Evolutionary conservation across 2,113 vertebrate species (phyloP).

Genomic region (Sinocyclocheilus grahami): DNA sequence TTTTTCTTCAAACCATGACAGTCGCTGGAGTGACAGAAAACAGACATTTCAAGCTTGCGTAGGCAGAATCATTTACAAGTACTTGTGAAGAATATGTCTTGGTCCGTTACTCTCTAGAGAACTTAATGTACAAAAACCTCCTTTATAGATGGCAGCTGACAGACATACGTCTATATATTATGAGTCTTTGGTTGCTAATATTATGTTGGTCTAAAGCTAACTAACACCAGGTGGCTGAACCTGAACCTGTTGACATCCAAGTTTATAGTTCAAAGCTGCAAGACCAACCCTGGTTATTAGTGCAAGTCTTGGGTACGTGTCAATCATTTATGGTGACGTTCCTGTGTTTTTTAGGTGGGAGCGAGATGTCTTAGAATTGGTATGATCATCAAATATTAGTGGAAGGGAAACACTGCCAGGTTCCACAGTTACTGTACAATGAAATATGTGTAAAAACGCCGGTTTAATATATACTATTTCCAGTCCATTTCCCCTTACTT

Average conservation of each 20-base stretch:
- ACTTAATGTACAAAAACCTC: too few species aligned
- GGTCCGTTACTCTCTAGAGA: too few species aligned
- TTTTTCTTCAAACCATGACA: too few species aligned
- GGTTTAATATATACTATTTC: not conserved
- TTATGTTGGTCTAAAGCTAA: not conserved
- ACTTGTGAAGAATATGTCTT: too few species aligned
- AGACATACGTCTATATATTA: too few species aligned
- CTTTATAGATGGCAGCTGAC: too few species aligned
- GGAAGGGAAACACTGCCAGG: not conserved
- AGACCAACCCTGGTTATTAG: not conserved
- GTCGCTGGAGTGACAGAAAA: too few species aligned
- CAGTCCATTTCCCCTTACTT: not conserved
- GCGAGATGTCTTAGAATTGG: not conserved
- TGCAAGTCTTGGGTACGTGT: not conserved
- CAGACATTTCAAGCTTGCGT: too few species aligned
- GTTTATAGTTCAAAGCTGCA: not conserved
- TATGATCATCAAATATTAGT: not conserved
- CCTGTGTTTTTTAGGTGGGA: not conserved
- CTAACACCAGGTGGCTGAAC: not conserved
- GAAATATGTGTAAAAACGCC: not conserved
- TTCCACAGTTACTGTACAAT: not conserved
- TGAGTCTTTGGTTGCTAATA: not conserved
- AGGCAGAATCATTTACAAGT: too few species aligned
- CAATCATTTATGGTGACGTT: not conserved
- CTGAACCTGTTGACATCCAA: not conserved